These are phyloP conservation scores for Thomomys bottae DNA, from an alignment of 2,113 vertebrate genomes.

Conservation along the genomic window DNA sequence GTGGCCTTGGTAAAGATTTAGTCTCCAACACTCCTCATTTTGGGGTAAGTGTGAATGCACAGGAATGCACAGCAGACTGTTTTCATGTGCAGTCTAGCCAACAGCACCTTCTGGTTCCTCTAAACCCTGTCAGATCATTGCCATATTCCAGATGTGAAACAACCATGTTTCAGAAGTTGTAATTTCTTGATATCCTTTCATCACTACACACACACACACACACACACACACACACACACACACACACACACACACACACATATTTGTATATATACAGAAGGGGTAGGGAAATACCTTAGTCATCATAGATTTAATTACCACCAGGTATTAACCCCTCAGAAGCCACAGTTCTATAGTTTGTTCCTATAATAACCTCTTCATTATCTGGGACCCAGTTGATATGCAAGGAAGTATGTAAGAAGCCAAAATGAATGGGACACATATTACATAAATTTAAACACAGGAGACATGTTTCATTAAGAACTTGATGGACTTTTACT, in stretches of 20 bases:
- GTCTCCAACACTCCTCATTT: background rate
- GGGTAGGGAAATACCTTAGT: background rate
- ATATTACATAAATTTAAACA: background rate
- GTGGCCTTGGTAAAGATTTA: background rate
- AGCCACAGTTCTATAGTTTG: background rate
- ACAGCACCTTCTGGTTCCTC: slow-evolving; percentile 15
- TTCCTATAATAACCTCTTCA: background rate
- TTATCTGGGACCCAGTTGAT: background rate
- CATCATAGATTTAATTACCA: background rate
- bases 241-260: no score
- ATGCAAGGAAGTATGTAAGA: slow-evolving; percentile 17
- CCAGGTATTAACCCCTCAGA: background rate
- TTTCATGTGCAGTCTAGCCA: background rate
- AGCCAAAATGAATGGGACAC: slow-evolving; percentile 40
- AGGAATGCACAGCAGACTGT: background rate
- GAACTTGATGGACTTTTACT: background rate
- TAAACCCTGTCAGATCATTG: background rate
- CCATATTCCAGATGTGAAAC: slow-evolving; percentile 29
- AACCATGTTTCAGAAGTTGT: slow-evolving; percentile 23
- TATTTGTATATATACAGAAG: no score
- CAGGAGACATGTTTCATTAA: slow-evolving; percentile 21
- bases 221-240: no score
- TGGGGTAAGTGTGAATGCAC: background rate
- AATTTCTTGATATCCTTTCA: slow-evolving; percentile 45
- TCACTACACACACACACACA: background rate